phyloP scores from a whole-genome alignment of 2,888 invertebrate genomes.

The Lasioglossum morio region DNA sequence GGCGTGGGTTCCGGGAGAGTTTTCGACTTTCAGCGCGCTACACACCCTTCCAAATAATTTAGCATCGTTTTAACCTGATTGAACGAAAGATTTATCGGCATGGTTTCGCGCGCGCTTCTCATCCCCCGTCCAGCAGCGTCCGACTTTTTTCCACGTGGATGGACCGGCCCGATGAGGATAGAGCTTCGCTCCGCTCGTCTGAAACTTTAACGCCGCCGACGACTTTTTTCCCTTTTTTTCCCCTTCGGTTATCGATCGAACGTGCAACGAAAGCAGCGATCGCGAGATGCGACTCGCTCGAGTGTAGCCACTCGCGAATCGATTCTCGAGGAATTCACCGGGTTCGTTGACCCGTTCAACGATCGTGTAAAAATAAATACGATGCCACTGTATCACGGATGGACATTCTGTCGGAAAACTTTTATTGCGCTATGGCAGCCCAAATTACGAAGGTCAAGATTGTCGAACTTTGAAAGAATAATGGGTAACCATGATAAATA shows the following conservation, averaged over 20 bases:
- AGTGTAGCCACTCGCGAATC: conserved; percentile 17
- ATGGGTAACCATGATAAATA: background rate
- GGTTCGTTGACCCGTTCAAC: conserved; percentile 31
- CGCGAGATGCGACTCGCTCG: conserved; percentile 19
- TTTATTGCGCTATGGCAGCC: background rate
- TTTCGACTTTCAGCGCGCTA: conserved; percentile 71
- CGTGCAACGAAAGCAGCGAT: conserved; percentile 8
- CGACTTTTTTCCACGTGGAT: conserved; percentile 50
- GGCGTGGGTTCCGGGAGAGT: conserved; percentile 68
- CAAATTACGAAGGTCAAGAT: background rate
- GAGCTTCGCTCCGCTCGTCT: conserved; percentile 28
- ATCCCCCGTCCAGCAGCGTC: background rate
- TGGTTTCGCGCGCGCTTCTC: conserved; percentile 24
- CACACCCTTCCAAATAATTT: conserved; percentile 79
- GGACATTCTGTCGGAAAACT: background rate
- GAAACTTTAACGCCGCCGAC: conserved; percentile 39
- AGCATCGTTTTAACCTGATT: conserved; percentile 83
- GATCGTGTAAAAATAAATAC: conserved; percentile 2
- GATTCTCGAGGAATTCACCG: conserved; percentile 26
- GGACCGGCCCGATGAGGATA: conserved; percentile 39
- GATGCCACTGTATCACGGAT: background rate
- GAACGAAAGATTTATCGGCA: conserved; percentile 79
- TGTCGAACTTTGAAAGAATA: background rate
- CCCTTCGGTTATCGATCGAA: background rate
- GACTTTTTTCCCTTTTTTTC: background rate